Evolutionary conservation across 2,888 invertebrate species (phyloP), one percentile per base, ranked within the genome.

Genomic region (Rapana venosa): DNA sequence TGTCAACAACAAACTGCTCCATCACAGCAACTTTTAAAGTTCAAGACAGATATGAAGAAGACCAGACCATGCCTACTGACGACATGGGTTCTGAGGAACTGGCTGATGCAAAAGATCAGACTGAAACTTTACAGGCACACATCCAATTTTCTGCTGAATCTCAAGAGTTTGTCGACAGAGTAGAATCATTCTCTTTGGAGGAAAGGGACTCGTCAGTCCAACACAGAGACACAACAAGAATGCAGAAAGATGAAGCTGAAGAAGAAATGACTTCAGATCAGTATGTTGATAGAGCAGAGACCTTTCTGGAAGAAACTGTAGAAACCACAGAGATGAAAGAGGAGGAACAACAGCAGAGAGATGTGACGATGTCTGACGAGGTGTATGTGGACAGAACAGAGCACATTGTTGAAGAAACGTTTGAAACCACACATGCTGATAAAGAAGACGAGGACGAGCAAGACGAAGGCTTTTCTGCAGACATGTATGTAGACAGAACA

Each of bases 401-500:
- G 81, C 36, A 26, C 47, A 36, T 83, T 83, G 26, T 47, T 13
- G 26, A 26, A 26, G 26, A 83, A 36, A 26, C 36, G 22, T 1
- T 26, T 83, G 47, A 47, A 83, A 47, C 81, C 26, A 26, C 47
- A 22, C 22, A 15, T 13, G 30, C 22, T 30, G 81, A 26, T 22
- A 11, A 83, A 30, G 36, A 83, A 47, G 81, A 47, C 0, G 81
- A 47, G 15, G 47, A 47, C 8, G 13, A 47, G 47, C 26, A 22
- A 56, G 74, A 90, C 35, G 89, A 87, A n/a, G 90, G 88, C 22
- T 13, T 77, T 5, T 30, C 85, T 20, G 11, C 77, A 26, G 90
- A 92, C 32, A 90, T 86, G 22, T 93, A 90, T 47, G 88, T 91
- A 47, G 93, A 93, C 70, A 92, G 92, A 85, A 90, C 70, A 11